Evolutionary conservation across 2,888 invertebrate genomes (phyloP), one percentile per base, ranked within the genome.

Genomic region (Mongoloraphidia duomilia): DNA sequence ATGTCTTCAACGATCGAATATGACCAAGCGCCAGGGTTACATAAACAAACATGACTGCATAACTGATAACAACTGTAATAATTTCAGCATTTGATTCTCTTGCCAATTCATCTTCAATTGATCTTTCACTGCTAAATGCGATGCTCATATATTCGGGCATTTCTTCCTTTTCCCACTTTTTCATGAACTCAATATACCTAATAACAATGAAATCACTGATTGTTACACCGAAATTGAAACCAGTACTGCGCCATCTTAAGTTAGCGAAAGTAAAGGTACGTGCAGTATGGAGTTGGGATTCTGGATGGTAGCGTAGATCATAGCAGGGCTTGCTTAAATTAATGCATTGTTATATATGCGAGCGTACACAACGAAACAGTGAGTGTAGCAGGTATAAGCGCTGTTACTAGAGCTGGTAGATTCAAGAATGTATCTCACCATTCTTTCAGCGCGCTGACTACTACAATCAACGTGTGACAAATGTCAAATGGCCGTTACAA

Each of bases 11-110:
- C 45, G 74, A 75, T 52, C 76, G 73, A 49, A 84, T 73, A 57
- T 83, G 82, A 8, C 96, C 96, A 41, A 97, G 71, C 1, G 91
- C 80, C 17, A 95, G 60, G 2, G 88, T 79, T 45, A 97, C 88
- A 64, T 97, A 97, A 43, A 82, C 61, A 65, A 97, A 94, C 96
- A 97, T 97, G 37, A 94, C 79, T 8, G 80, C 54, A 60, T 97
- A 96, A 66, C 94, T 93, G 55, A 92, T 81, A 4, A 82, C 65
- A 54, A 96, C 86, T 0, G 95, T 96, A 6, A 73, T 59, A 1
- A 82, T 74, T 73, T 96, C 96, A 1, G 90, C 88, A 52, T 78
- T 70, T n/a, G 94, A 91, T 49, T 92, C 80, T 46, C 93, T 74
- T 53, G 82, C 75, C 33, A 96, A 77, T 66, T 95, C 95, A 66